Percentiles rank a stretch among this genome's conserved stretches.
Conservation (phyloP, 2,797 vertebrate species). For the Choloepus didactylus region DNA sequence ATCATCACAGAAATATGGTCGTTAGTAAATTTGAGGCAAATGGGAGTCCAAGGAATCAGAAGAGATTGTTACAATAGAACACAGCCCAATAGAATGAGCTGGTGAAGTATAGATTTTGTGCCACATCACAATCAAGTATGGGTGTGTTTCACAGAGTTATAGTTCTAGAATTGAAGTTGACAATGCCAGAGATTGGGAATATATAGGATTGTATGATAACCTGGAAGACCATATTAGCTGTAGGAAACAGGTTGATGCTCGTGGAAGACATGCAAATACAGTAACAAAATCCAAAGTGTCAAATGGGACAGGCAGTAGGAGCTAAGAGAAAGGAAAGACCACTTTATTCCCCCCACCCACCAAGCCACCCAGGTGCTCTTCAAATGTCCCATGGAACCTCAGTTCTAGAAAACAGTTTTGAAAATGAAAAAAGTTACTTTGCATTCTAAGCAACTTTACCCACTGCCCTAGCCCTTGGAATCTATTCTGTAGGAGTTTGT, state of each 20-base stretch:
- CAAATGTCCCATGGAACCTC: not conserved
- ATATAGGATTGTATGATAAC: not conserved
- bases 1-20: not conserved
- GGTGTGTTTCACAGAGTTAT: not conserved
- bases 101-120: not conserved
- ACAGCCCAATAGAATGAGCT: not conserved
- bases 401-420: slow-evolving; percentile 62
- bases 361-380: not conserved
- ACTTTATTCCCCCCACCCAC: not conserved
- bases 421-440: slow-evolving; percentile 49
- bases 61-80: not conserved
- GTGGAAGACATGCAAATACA: not conserved
- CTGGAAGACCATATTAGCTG: not conserved
- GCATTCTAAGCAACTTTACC: not conserved
- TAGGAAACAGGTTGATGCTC: slow-evolving; percentile 17
- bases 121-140: slow-evolving; percentile 1
- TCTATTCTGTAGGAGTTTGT: slow-evolving; percentile 22
- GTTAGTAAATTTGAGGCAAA: slow-evolving; percentile 47
- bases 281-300: not conserved
- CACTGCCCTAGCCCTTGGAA: slow-evolving; percentile 32
- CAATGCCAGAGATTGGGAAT: not conserved
- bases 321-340: not conserved
- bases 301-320: not conserved
- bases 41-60: not conserved
- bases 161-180: slow-evolving; percentile 37